Evolutionary conservation across 1,140 invertebrate genomes (phyloP).

Genomic region (Drosophila neocordata): DNA sequence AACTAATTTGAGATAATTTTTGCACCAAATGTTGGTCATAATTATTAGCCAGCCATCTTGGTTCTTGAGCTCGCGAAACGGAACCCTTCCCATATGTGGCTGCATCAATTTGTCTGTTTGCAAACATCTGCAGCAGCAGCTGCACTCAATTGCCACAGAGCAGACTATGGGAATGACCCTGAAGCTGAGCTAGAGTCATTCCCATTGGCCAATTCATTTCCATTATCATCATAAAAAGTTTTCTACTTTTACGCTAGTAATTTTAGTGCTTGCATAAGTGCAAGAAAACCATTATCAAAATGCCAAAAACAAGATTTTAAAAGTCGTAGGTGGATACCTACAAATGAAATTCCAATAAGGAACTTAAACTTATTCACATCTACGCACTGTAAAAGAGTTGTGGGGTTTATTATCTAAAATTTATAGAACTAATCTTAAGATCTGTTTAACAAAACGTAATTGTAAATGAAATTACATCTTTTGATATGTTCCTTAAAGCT

Average conservation of each 20-base stretch:
- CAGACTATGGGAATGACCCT: conserved; percentile 19
- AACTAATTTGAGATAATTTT: conserved; percentile 71
- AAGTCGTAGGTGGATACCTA: background rate
- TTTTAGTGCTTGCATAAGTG: conserved; percentile 14
- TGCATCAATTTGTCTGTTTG: conserved; percentile 39
- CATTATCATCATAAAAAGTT: conserved; percentile 79
- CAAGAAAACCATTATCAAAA: conserved; percentile 6
- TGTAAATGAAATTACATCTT: no score
- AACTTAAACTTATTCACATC: background rate
- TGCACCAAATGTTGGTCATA: conserved; percentile 44
- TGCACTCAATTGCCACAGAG: conserved; percentile 47
- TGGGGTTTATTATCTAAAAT: conserved; percentile 6
- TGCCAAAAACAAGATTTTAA: conserved; percentile 16
- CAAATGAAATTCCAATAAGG: background rate
- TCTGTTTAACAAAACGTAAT: no score
- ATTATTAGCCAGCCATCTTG: conserved; percentile 56
- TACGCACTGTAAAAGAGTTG: background rate
- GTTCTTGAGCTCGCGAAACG: background rate
- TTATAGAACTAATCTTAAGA: background rate
- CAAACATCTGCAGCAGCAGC: conserved; percentile 67
- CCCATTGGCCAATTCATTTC: conserved; percentile 68
- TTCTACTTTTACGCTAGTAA: conserved; percentile 55
- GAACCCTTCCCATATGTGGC: conserved; percentile 36
- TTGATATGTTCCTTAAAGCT: no score
- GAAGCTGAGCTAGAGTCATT: conserved; percentile 25